Conservation (phyloP, 1,140 invertebrate genomes). For the Vanessa tameamea region DNA sequence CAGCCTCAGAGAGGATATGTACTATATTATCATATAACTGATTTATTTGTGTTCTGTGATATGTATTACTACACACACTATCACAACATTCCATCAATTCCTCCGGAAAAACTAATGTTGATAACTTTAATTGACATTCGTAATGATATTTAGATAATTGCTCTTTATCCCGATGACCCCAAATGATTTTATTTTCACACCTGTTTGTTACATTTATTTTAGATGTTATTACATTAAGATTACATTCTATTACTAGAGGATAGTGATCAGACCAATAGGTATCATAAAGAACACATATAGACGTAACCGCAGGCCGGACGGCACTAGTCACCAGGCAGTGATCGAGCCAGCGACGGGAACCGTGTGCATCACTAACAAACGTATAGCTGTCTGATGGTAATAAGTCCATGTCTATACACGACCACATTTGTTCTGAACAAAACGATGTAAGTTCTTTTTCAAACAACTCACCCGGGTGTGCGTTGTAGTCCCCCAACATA, state of each 20-base stretch:
- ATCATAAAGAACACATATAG: no score
- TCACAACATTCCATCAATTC: neutral
- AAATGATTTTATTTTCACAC: no score
- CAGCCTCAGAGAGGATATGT: constrained; percentile 12
- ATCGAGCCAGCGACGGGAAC: constrained; percentile 20
- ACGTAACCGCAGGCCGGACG: no score
- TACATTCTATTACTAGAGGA: no score
- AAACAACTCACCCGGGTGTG: constrained; percentile 18
- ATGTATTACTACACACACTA: constrained; percentile 5
- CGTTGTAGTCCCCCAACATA: constrained; percentile 30
- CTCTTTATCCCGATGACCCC: no score
- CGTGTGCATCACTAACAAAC: constrained; percentile 9
- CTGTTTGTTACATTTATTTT: no score
- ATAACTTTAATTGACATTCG: no score
- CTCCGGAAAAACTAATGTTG: no score
- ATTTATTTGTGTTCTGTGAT: neutral
- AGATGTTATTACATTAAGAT: no score
- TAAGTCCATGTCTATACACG: constrained; percentile 19
- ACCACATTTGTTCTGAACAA: constrained; percentile 22
- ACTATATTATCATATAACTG: constrained; percentile 8
- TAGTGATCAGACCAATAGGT: no score
- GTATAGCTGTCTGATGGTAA: constrained; percentile 2
- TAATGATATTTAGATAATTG: no score
- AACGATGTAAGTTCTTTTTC: constrained; percentile 12
- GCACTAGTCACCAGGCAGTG: constrained; percentile 25